Evolutionary conservation across 1,140 invertebrate species (phyloP).

Genomic region (Drosophila parvula): DNA sequence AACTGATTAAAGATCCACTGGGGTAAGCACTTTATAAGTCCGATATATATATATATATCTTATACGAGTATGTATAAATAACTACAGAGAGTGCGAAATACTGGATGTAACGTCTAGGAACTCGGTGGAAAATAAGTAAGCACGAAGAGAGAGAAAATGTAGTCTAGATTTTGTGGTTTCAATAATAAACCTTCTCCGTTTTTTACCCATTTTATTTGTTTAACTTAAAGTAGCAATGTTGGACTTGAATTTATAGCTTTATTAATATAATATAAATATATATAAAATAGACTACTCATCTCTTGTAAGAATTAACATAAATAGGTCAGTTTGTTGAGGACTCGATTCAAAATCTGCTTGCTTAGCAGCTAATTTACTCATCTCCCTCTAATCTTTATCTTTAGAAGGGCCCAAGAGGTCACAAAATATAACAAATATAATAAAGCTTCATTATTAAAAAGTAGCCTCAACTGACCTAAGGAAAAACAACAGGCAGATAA

Average conservation of each 20-base stretch:
- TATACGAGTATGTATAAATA: background rate
- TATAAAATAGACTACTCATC: no score
- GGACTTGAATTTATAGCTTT: no score
- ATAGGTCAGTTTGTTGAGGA: background rate
- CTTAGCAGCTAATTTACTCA: background rate
- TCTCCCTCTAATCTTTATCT: background rate
- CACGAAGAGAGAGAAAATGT: no score
- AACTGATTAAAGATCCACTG: slow-evolving; percentile 6
- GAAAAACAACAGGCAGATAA: slow-evolving; percentile 13
- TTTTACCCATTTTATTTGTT: background rate
- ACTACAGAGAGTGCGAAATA: background rate
- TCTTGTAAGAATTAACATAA: no score
- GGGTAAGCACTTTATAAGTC: slow-evolving; percentile 1
- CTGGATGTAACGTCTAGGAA: background rate
- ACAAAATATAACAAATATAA: background rate
- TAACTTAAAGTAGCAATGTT: no score
- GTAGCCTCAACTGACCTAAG: slow-evolving; percentile 1
- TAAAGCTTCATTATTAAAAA: background rate
- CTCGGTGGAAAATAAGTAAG: background rate
- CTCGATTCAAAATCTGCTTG: background rate
- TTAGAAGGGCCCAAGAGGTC: background rate
- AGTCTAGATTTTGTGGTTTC: background rate
- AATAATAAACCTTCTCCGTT: no score
- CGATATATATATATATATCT: background rate
- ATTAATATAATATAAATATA: no score